Evolutionary conservation across 2,113 vertebrate genomes (phyloP).

Genomic region (Mastomys natalensis): DNA sequence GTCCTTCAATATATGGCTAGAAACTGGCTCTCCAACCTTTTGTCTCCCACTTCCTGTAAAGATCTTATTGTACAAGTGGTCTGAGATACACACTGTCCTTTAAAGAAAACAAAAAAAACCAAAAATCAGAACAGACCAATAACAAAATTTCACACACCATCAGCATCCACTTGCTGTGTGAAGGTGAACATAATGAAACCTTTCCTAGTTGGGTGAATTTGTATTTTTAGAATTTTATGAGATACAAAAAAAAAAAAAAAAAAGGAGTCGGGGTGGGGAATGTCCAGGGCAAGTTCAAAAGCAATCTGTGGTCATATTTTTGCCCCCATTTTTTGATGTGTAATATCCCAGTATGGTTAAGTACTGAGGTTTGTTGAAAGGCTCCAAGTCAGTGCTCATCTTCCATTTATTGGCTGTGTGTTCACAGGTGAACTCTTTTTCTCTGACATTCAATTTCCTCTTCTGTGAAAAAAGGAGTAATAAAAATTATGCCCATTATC

Average conservation of each 20-base stretch:
- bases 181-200: background rate
- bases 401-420: background rate
- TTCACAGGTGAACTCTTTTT: background rate
- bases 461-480: background rate
- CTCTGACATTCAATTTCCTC: conserved; percentile 20
- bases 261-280: background rate
- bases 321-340: background rate
- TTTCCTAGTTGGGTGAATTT: background rate
- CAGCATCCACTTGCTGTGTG: background rate
- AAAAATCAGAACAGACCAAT: background rate
- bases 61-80: background rate
- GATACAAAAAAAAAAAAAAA: background rate
- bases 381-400: background rate
- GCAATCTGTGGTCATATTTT: background rate
- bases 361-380: background rate
- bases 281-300: background rate
- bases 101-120: background rate
- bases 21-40: conserved; percentile 15
- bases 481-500: background rate
- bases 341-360: background rate
- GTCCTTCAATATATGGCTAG: conserved; percentile 39
- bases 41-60: conserved; percentile 46
- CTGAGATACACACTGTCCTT: background rate
- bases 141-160: background rate
- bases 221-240: conserved; percentile 44